phyloP scores from a whole-genome alignment of 2,888 invertebrate species.

The Conomelus anceps region DNA sequence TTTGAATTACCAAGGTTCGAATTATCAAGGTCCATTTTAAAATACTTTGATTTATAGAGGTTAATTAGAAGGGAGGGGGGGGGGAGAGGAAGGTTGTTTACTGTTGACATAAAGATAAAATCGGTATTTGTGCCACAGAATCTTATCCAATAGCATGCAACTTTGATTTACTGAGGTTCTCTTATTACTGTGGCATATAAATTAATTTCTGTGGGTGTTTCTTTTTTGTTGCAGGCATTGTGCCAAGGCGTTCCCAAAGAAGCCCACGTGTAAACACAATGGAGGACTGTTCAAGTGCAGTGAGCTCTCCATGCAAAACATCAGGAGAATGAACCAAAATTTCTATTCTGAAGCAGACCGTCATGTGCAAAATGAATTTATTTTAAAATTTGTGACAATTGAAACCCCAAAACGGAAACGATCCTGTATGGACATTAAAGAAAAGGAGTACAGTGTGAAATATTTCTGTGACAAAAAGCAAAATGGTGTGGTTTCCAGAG shows the following conservation, averaged over 20 bases:
- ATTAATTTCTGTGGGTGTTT: no score
- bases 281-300: slow-evolving; percentile 16
- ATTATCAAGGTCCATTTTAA: no score
- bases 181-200: no score
- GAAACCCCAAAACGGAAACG: slow-evolving; percentile 17
- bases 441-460: slow-evolving; percentile 10
- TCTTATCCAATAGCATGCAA: no score
- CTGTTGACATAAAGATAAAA: no score
- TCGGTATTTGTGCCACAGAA: no score
- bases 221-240: slow-evolving; percentile 12
- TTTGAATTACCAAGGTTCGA: no score
- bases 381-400: slow-evolving; percentile 18
- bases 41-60: no score
- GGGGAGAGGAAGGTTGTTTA: no score
- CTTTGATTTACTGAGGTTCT: no score
- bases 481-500: slow-evolving; percentile 13
- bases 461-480: slow-evolving; percentile 19
- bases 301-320: slow-evolving; percentile 17
- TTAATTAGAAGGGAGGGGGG: no score
- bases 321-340: slow-evolving; percentile 9
- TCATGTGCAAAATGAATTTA: slow-evolving; percentile 20
- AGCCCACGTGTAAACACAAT: slow-evolving; percentile 13
- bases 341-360: slow-evolving; percentile 11
- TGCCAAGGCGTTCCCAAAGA: slow-evolving; percentile 7
- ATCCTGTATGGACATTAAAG: slow-evolving; percentile 14